phyloP scores from a whole-genome alignment of 2,888 invertebrate species.

The Dasysyrphus albostriatus region DNA sequence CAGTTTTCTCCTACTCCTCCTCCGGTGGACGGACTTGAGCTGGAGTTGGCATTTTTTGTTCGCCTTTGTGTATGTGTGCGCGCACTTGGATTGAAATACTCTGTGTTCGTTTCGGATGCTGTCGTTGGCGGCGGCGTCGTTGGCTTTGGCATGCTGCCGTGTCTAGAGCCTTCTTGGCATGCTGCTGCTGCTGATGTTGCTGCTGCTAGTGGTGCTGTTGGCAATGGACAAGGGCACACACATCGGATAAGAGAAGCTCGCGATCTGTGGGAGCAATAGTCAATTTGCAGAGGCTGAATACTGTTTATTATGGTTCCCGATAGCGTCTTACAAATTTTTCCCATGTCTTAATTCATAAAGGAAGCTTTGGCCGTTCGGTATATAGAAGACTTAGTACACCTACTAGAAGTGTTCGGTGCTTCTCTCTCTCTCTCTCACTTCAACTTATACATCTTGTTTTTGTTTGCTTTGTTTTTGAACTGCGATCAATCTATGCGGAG shows the following conservation, averaged over 20 bases:
- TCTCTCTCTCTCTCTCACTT: slow-evolving; percentile 21
- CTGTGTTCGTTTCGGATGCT: slow-evolving; percentile 57
- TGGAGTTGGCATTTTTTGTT: slow-evolving; percentile 54
- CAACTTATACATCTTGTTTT: slow-evolving; percentile 18
- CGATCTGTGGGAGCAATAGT: slow-evolving; percentile 76
- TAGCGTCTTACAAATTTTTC: slow-evolving; percentile 77
- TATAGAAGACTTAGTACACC: slow-evolving; percentile 13
- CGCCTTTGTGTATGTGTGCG: slow-evolving; percentile 46
- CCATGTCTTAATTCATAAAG: slow-evolving; percentile 77
- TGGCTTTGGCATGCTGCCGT: slow-evolving; percentile 68
- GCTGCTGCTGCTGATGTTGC: slow-evolving; percentile 49
- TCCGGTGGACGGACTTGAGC: neutral
- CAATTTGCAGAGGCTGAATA: slow-evolving; percentile 77
- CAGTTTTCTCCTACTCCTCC: slow-evolving; percentile 33
- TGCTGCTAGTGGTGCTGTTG: slow-evolving; percentile 42
- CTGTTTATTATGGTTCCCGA: slow-evolving; percentile 75
- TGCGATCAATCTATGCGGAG: slow-evolving; percentile 64
- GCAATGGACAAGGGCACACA: slow-evolving; percentile 78
- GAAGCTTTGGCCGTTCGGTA: slow-evolving; percentile 64
- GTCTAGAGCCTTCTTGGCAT: slow-evolving; percentile 60
- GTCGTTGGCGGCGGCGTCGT: slow-evolving; percentile 32
- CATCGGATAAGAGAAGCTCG: slow-evolving; percentile 77
- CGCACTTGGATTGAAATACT: slow-evolving; percentile 62
- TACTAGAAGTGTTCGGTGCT: slow-evolving; percentile 4
- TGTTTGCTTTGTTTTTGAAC: neutral